phyloP scores from a whole-genome alignment of 2,888 invertebrate genomes.

The Chrysodeixis includens region DNA sequence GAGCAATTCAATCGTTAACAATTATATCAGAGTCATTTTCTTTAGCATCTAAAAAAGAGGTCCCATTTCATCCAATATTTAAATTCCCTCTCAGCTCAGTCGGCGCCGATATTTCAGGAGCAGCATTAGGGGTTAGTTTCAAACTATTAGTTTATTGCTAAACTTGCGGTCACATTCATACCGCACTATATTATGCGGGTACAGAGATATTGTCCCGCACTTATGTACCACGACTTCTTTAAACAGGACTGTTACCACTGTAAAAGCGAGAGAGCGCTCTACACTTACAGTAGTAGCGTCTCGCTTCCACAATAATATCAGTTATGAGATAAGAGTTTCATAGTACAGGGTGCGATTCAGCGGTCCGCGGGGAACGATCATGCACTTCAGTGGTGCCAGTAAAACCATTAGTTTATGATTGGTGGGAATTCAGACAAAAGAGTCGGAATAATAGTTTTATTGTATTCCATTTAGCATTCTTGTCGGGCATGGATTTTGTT shows the following conservation, averaged over 20 bases:
- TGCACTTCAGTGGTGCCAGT: conserved; percentile 1
- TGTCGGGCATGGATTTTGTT: no score
- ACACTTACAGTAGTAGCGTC: neutral
- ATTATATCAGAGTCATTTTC: no score
- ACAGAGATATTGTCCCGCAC: neutral
- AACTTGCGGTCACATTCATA: conserved; percentile 3
- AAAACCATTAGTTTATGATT: conserved; percentile 4
- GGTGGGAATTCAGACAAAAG: conserved; percentile 1
- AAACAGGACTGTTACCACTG: neutral
- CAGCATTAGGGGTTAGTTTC: conserved; percentile 4
- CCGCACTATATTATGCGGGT: neutral
- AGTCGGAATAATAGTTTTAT: neutral
- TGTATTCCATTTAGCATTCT: neutral
- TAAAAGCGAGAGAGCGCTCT: neutral
- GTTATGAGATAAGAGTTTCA: no score
- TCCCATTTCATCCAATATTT: neutral
- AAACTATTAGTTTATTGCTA: conserved; percentile 5
- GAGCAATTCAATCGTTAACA: no score
- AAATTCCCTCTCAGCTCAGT: neutral
- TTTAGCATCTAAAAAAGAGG: no score
- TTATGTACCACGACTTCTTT: neutral
- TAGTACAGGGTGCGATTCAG: neutral
- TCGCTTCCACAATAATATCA: neutral
- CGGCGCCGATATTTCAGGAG: neutral
- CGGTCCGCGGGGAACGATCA: conserved; percentile 1